Evolutionary conservation across 2,888 invertebrate species (phyloP), one percentile per base, ranked within the genome.

Genomic region (Drosophila neutralis): DNA sequence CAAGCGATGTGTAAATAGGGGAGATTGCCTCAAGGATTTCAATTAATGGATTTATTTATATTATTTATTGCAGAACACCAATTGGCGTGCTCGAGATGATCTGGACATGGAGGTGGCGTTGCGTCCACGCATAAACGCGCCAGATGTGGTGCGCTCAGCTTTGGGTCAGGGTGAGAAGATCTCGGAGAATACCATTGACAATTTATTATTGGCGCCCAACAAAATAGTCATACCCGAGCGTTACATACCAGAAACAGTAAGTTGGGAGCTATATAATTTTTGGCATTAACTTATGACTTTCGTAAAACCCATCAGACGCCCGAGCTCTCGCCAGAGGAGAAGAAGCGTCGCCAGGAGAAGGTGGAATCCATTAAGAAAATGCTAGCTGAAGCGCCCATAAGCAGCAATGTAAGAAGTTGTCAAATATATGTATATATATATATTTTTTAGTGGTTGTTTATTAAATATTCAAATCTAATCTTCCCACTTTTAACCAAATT

Each of bases 161-260:
- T 92, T 97, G 73, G 94, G 94, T 0, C 93, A 93, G 78, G 92
- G 93, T 21, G 94, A 94, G 73, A 93, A 94, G 76, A 93, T 94
- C 67, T 93, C 93, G 2, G 95, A 95, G 89, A 95, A 95, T 82
- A 97, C 98, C 54, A 98, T 98, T 79, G 98, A 98, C 92, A 96
- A 95, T 91, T 94, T 98, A 87, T 94, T 98, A 38, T 96, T 97
- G 56, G 96, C 97, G 21, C 98, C 98, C 18, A 96, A 96, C 92
- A 98, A 98, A 94, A 98, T 98, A 82, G 94, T 96, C 73, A 98
- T 98, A 87, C 98, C 98, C 0, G 98, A 98, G 93, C 94, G 98
- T 80, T 98, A 98, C 90, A 96, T 98, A 83, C 98, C 98, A 29
- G 98, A 98, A 92, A 96, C 97, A 94, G 95, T 97, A 82, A 89